A percentile compares a stretch with the other conserved stretches of the same genome.
These are phyloP conservation scores for Linurgus olivaceus DNA, from an alignment of 2,797 vertebrate genomes.

Conservation along the genomic window DNA sequence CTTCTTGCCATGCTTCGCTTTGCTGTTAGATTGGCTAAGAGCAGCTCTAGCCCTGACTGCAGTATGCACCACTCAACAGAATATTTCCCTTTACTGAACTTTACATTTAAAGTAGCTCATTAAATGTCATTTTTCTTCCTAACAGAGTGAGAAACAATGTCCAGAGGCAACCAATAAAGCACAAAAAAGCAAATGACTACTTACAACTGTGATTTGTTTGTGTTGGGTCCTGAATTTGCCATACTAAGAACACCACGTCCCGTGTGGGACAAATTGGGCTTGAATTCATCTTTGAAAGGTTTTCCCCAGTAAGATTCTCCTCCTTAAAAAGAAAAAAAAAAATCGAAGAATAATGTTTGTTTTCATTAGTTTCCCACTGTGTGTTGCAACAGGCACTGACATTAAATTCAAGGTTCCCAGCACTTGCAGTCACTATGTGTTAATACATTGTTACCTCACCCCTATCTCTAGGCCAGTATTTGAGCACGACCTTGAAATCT, in stretches of 20 bases:
- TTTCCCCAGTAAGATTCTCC: slow-evolving; percentile 95
- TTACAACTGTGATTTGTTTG: slow-evolving; percentile 99
- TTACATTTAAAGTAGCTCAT: not conserved
- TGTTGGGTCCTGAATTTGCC: slow-evolving; percentile 96
- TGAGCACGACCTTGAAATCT: not conserved
- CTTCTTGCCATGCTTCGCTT: not conserved
- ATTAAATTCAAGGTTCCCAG: not conserved
- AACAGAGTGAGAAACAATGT: not conserved
- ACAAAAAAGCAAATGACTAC: slow-evolving; percentile 55
- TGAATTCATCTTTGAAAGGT: slow-evolving; percentile 93
- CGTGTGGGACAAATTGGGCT: slow-evolving; percentile 91
- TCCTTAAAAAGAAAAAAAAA: slow-evolving; percentile 72
- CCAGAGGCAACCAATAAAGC: not conserved
- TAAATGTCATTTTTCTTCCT: slow-evolving; percentile 19
- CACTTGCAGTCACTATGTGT: not conserved
- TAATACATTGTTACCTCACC: not conserved
- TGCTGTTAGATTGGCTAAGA: not conserved
- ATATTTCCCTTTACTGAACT: not conserved
- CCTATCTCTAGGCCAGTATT: not conserved
- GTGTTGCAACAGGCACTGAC: not conserved
- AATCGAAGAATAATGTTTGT: not conserved
- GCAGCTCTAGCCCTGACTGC: not conserved
- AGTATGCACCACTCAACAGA: not conserved
- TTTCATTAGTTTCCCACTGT: not conserved
- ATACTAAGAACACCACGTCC: slow-evolving; percentile 95